phyloP scores from a whole-genome alignment of 1,140 invertebrate genomes.

The Drosophila aff. region DNA sequence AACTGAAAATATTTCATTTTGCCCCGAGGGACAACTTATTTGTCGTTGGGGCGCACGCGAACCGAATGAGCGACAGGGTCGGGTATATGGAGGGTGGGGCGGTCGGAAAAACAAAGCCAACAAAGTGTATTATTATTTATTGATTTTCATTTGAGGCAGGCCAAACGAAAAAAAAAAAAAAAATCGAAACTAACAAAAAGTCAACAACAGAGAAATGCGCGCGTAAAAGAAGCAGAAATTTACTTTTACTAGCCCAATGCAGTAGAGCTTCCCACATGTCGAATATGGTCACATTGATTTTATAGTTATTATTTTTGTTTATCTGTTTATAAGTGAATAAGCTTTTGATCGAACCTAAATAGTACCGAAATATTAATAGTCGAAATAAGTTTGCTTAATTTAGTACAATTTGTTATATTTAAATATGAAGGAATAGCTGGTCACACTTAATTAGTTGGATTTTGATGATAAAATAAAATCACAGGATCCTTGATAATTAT shows the following conservation, averaged over 20 bases:
- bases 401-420: no score
- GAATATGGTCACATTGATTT: neutral
- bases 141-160: constrained; percentile 63
- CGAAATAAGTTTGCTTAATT: no score
- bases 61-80: constrained; percentile 11
- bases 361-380: no score
- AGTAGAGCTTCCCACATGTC: constrained; percentile 4
- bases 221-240: constrained; percentile 31
- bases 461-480: no score
- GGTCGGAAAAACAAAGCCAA: constrained; percentile 43
- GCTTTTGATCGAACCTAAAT: no score
- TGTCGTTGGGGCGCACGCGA: constrained; percentile 24
- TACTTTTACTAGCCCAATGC: constrained; percentile 46
- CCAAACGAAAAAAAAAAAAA: constrained; percentile 17
- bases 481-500: no score
- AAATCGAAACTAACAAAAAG: constrained; percentile 32
- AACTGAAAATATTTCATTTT: constrained; percentile 50
- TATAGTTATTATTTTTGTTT: neutral
- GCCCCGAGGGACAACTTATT: constrained; percentile 27
- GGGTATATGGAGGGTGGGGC: no score
- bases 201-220: constrained; percentile 28
- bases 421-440: no score
- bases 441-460: no score
- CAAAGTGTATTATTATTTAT: constrained; percentile 81
- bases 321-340: neutral